Percentiles rank a stretch among this genome's conserved stretches.
Conservation (phyloP, 2,113 vertebrate genomes). For the Bucco capensis region DNA sequence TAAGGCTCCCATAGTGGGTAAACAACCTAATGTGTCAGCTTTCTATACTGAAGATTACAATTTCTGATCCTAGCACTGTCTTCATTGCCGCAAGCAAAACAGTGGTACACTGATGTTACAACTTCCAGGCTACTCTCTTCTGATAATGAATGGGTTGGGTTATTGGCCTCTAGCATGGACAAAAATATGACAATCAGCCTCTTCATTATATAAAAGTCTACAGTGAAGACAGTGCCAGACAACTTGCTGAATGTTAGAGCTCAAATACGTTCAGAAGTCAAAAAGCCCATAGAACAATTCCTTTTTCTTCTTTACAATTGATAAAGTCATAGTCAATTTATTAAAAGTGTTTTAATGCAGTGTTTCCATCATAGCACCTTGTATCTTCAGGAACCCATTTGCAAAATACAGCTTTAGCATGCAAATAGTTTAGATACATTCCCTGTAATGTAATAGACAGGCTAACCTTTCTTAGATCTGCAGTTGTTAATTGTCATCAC, state of each 20-base stretch:
- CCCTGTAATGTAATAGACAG: conserved; percentile 43
- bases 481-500: conserved; percentile 65
- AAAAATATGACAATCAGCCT: conserved; percentile 40
- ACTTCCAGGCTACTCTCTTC: conserved; percentile 17
- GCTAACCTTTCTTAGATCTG: conserved; percentile 66
- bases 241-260: conserved; percentile 62
- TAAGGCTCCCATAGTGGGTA: conserved; percentile 35
- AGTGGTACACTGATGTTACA: conserved; percentile 33
- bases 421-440: conserved; percentile 49
- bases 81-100: conserved; percentile 35
- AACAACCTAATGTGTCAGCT: conserved; percentile 52
- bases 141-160: conserved; percentile 48
- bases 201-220: conserved; percentile 47
- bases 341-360: conserved; percentile 38
- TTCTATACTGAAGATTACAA: conserved; percentile 9
- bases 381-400: conserved; percentile 56
- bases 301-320: conserved; percentile 52
- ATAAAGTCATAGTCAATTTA: conserved; percentile 52
- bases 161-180: conserved; percentile 58
- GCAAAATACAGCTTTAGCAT: conserved; percentile 36
- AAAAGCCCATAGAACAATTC: conserved; percentile 45
- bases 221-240: conserved; percentile 42
- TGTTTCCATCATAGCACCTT: conserved; percentile 44
- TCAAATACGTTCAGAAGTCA: conserved; percentile 54
- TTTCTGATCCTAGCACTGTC: conserved; percentile 54